Base-by-base conservation (phyloP, 2,113 vertebrate genomes). In the Hyla sarda region DNA sequence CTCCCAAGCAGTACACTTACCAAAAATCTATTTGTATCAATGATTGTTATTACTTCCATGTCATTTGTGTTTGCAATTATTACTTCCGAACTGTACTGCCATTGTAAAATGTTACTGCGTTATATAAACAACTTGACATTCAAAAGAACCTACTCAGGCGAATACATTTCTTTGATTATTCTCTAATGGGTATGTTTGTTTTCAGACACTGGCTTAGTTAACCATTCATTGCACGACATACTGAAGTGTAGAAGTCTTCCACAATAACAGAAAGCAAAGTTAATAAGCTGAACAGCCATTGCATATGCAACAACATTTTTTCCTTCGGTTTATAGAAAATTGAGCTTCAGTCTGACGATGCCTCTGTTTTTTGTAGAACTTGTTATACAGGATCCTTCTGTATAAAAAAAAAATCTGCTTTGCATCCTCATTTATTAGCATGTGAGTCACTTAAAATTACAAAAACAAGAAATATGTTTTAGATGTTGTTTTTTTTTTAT, bases 361-460 rank as follows among this genome's bases (percentile, higher is more conserved):
- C 82, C 75, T 84, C n/a, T 84, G 54, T 84, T 84, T 84, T 84
- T 17, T 75, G 34, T 75, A 84, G 37, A 81, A 65, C 32, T 84
- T 84, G 37, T 25, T 73, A 75, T 62, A 81, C 11, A 47, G 82
- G 19, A 45, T 58, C 71, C 71, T 84, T 62, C 82, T 72, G 48
- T 50, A 32, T 54, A 72, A 50, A 47, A 71, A 72, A 50, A 47
- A 71, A 82, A 52, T 69, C 65, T 75, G 32, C 52, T 60, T 75
- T 65, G 28, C 72, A 76, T 72, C 82, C 82, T 84, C 54, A 30
- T 47, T 60, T 84, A 75, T 60, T 75, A 75, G 54, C 37, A 60
- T 62, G 60, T 14, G 72, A 76, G 54, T 84, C 52, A 84, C 54
- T 62, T 72, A 48, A 30, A 62, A 84, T 84, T 75, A 48, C 54